phyloP scores from a whole-genome alignment of 2,888 invertebrate genomes.

The Sabatieria punctata region DNA sequence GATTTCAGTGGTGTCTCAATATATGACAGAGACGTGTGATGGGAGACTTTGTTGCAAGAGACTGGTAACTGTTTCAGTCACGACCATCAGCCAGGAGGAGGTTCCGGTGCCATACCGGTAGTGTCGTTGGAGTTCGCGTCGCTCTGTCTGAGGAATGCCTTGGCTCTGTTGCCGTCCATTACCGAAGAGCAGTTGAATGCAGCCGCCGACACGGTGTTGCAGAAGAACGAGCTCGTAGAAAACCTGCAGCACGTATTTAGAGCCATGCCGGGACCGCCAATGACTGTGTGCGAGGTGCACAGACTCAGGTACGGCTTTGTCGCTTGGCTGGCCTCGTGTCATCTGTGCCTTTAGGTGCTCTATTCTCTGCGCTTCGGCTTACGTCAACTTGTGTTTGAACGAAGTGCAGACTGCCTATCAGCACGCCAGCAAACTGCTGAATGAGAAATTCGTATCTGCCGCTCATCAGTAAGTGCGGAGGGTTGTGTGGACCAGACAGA shows the following conservation, averaged over 20 bases:
- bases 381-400: neutral
- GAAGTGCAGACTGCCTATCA: neutral
- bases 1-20: too few relatives aligned
- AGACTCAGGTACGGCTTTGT: neutral
- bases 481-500: too few relatives aligned
- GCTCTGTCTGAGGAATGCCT: constrained; percentile 67
- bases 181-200: neutral
- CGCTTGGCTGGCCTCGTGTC: neutral
- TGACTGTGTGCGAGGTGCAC: neutral
- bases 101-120: constrained; percentile 52
- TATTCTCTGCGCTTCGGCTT: neutral
- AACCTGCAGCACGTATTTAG: constrained; percentile 55
- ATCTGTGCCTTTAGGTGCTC: neutral
- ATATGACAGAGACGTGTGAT: too few relatives aligned
- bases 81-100: too few relatives aligned
- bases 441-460: neutral
- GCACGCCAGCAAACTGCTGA: neutral
- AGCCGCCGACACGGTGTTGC: neutral
- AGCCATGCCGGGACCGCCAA: constrained; percentile 30
- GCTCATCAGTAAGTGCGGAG: neutral
- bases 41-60: too few relatives aligned
- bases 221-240: neutral
- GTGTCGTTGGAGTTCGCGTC: constrained; percentile 75
- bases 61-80: too few relatives aligned
- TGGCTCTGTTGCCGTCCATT: constrained; percentile 47